Evolutionary conservation across 1,140 invertebrate genomes (phyloP), one percentile per base, ranked within the genome.

Genomic region (Hylaeus volcanicus): DNA sequence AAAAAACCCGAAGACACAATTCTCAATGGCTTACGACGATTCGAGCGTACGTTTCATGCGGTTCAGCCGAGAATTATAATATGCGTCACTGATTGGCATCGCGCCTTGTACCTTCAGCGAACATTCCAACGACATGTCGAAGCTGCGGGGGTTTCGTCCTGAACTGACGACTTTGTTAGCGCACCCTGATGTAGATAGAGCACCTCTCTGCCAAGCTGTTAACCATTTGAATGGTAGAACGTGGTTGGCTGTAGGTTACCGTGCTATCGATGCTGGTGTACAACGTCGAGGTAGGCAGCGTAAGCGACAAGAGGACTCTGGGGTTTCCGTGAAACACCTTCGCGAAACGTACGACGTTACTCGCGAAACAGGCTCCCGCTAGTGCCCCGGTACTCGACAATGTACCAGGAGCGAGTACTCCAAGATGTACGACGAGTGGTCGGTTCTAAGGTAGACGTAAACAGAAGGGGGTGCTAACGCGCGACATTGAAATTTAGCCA

Each of bases 161-260:
- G 74, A 73, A 79, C 86, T 88, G 90, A 92, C 87, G 89, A 91
- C 89, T 92, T 88, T 91, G 90, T 91, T 91, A 91, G 86, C 75
- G 64, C 65, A 15, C 55, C 26, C 14, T 78, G 80, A 88, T 74
- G 60, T 56, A 83, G 53, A 79, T 56, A 48, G 51, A 68, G 53
- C 61, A 80, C 73, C 64, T 55, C 72, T 64, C 79, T 43, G 68
- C 39, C n/a, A 65, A 26, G 56, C 61, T 71, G 69, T 71, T 64
- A 79, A 83, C 88, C 88, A 83, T 88, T 89, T 82, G 82, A 84
- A 83, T 70, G 71, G 74, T 61, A 81, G 74, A 77, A 71, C 66
- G 51, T 72, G 53, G 65, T 60, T 60, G 64, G 74, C 79, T 89
- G 83, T 87, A 88, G 88, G 84, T 90, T 88, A 89, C 78, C 73